phyloP scores from a whole-genome alignment of 2,888 invertebrate genomes.

The Stenodema calcarata region DNA sequence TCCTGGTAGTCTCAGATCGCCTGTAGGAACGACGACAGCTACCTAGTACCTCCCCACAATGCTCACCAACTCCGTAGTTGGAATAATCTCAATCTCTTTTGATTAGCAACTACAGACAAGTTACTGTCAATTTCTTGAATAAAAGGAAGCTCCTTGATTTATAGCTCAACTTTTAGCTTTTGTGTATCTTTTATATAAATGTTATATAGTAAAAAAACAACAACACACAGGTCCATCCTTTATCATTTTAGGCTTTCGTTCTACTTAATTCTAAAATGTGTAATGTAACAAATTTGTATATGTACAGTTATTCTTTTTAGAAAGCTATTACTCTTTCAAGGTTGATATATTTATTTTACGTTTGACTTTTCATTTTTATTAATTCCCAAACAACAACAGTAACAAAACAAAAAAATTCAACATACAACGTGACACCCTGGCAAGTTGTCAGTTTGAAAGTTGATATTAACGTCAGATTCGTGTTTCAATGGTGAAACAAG shows the following conservation, averaged over 20 bases:
- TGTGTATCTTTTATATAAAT: no score
- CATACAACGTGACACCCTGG: background rate
- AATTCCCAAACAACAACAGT: constrained; percentile 25
- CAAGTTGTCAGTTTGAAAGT: background rate
- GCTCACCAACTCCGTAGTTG: no score
- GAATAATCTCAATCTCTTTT: no score
- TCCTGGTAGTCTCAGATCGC: no score
- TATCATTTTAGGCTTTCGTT: constrained; percentile 31
- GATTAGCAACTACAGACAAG: no score
- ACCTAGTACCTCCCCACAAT: no score
- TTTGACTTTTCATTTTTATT: constrained; percentile 3
- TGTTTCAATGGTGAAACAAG: no score
- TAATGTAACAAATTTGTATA: constrained; percentile 10
- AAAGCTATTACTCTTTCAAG: background rate
- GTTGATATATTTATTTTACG: background rate
- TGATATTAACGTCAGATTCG: background rate
- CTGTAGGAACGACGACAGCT: no score
- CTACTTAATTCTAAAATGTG: constrained; percentile 20
- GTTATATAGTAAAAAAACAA: no score
- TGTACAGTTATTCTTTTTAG: constrained; percentile 3
- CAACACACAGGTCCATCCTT: constrained; percentile 39
- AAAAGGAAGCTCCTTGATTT: no score
- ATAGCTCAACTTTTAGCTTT: no score
- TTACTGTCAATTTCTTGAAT: no score
- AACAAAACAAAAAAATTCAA: constrained; percentile 10